Base-by-base conservation (phyloP, 2,888 invertebrate genomes). In the Altica lythri region DNA sequence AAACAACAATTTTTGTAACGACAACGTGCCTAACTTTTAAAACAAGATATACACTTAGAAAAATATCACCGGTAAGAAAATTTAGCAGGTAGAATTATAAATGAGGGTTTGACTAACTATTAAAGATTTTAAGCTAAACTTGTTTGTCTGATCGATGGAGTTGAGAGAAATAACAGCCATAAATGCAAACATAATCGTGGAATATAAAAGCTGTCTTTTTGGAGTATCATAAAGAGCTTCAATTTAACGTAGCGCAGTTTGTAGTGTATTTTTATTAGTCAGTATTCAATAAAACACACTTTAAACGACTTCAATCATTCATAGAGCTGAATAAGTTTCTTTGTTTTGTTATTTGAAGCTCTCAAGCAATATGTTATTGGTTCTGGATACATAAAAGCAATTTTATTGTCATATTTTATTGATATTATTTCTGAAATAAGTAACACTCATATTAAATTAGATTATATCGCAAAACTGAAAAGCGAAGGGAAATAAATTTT, bases 401-500 rank as follows among this genome's bases (percentile, higher is more conserved):
- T 55, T 69, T 67, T 68, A 67, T 63, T 66, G 61, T 66, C 63
- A 64, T 64, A 65, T 68, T 68, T 68, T 65, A 66, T 68, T 68
- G 68, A 65, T 66, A 68, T 66, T 63, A 65, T 65, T 64, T 65
- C 60, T 62, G 59, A 57, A 68, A 65, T 68, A 67, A 69, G 68
- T 67, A 71, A 68, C 65, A 64, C 64, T 67, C 59, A 56, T 63
- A 68, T 65, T 67, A 64, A 65, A 69, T 70, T 68, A 68, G 64
- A 69, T 68, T 66, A 64, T 58, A 62, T 63, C 61, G 60, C 29
- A 45, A 63, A n/a, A 65, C 64, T 62, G 65, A 58, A 63, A 61
- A 62, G 58, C 58, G 55, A 54, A 55, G 61, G 57, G 53, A 60
- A 64, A 69, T 12, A 71, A 72, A 70, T 69, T 73, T 71, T 72